Evolutionary conservation across 2,797 vertebrate genomes (phyloP), one percentile per base, ranked within the genome.

Genomic region (Protonibea diacanthus): DNA sequence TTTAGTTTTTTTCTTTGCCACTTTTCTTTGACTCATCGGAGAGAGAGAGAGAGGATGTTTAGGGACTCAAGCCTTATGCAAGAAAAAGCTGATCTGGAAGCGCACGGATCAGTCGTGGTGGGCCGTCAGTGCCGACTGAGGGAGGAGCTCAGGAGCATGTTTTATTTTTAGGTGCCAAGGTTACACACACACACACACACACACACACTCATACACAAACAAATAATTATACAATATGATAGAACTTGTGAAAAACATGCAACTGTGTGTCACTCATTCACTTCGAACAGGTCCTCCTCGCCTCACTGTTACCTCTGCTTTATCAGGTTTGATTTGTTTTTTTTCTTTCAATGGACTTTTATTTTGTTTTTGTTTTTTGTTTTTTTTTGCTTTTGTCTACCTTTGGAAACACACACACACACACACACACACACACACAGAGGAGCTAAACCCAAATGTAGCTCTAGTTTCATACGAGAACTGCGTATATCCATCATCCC

Each of bases 101-200:
- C 18, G 64, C 62, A 55, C 80, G 10, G 85, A 70, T 88, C 86
- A 77, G 89, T 29, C 6, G 12, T 12, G 56, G 71, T 63, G 67
- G 92, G 87, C 86, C 90, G 8, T 80, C 78, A 66, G 88, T 88
- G 89, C 90, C 83, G 58, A 86, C 84, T 81, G 88, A 89, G 78
- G 81, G 74, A 9, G 81, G 89, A 87, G 91, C 83, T 92, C 89
- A 90, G 90, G 89, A 92, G 90, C 83, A 77, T 65, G 83, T 87
- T 90, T 91, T 84, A 64, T 76, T 87, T 93, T 92, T 78, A 81
- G 89, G 91, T 94, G 93, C 94, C 92, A 93, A 92, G 90, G 76
- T 87, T 80, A 80, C 44, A 85, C 29, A 80, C 80, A 75, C 29
- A 69, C 38, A 57, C 21, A 77, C 65, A 75, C 60, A 76, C 64